A percentile compares a stretch with the other conserved stretches of the same genome.
Conservation (phyloP, 1,140 invertebrate genomes). For the Drosophila bifasciata region DNA sequence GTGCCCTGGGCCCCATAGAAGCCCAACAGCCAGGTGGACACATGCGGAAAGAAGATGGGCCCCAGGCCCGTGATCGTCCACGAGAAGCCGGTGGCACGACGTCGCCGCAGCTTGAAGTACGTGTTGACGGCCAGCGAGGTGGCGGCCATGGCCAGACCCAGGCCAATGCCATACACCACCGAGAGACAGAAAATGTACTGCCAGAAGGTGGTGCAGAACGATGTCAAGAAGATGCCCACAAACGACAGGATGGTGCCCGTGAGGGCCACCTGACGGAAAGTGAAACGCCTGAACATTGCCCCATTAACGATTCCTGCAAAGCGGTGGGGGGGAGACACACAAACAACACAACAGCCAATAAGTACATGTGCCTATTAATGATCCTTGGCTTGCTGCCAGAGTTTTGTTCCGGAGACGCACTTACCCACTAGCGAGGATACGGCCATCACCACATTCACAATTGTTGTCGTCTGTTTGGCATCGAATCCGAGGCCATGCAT, state of each 20-base stretch:
- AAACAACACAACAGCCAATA: no score
- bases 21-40: conserved; percentile 85
- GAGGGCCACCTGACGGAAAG: conserved; percentile 74
- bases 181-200: conserved; percentile 68
- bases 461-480: conserved; percentile 87
- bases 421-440: conserved; percentile 87
- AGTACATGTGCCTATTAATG: not conserved
- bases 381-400: not conserved
- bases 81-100: conserved; percentile 86
- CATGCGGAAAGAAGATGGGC: conserved; percentile 86
- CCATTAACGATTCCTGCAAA: conserved; percentile 72
- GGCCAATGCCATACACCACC: conserved; percentile 84
- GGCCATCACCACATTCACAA: conserved; percentile 88
- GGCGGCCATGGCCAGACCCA: conserved; percentile 86
- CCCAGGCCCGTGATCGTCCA: conserved; percentile 87
- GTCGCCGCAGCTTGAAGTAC: conserved; percentile 86
- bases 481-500: conserved; percentile 86
- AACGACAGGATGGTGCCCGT: conserved; percentile 56
- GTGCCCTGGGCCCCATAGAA: conserved; percentile 86
- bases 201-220: conserved; percentile 66
- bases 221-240: conserved; percentile 59
- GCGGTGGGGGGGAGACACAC: not conserved
- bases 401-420: no score
- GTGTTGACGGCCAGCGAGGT: conserved; percentile 87
- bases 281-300: conserved; percentile 74